A percentile compares a stretch with the other conserved stretches of the same genome.
These are phyloP conservation scores for Spea multiplicata DNA, from an alignment of 2,113 vertebrate species.

Conservation along the genomic window DNA sequence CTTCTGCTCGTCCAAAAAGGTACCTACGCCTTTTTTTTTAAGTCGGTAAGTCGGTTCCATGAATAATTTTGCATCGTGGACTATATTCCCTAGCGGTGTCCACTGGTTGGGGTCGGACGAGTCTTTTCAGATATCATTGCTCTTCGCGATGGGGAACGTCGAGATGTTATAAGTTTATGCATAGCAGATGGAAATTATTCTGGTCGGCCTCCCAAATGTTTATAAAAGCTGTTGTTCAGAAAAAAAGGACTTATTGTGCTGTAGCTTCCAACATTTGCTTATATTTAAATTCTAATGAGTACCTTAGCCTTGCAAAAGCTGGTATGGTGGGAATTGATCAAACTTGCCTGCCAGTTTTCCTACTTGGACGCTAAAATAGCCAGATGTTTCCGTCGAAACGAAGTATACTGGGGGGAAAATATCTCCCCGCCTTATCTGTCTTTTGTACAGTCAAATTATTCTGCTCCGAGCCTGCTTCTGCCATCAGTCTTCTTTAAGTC, in stretches of 20 bases:
- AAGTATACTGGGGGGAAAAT: slow-evolving; percentile 10
- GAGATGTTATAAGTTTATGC: slow-evolving; percentile 31
- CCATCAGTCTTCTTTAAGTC: too few species aligned
- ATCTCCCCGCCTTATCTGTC: neutral
- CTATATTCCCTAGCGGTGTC: neutral
- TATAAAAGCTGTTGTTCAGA: slow-evolving; percentile 26
- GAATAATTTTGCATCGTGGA: slow-evolving; percentile 6
- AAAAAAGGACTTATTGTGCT: slow-evolving; percentile 14
- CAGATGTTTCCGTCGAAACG: slow-evolving; percentile 34
- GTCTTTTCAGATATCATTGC: slow-evolving; percentile 17
- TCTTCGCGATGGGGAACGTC: slow-evolving; percentile 15
- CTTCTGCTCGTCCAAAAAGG: slow-evolving; percentile 1
- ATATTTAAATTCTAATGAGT: slow-evolving; percentile 42
- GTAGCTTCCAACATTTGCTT: slow-evolving; percentile 31
- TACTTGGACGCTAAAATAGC: slow-evolving; percentile 15
- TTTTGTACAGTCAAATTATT: too few species aligned
- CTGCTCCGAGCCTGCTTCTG: too few species aligned
- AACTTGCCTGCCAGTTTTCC: slow-evolving; percentile 20
- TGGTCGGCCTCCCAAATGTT: slow-evolving; percentile 32
- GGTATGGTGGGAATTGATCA: slow-evolving; percentile 24
- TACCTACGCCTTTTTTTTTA: neutral
- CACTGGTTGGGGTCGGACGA: slow-evolving; percentile 10
- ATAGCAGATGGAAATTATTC: slow-evolving; percentile 38
- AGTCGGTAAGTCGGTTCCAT: neutral
- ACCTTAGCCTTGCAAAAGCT: slow-evolving; percentile 21